phyloP scores from a whole-genome alignment of 2,797 vertebrate genomes.

The Muscicapa striata region DNA sequence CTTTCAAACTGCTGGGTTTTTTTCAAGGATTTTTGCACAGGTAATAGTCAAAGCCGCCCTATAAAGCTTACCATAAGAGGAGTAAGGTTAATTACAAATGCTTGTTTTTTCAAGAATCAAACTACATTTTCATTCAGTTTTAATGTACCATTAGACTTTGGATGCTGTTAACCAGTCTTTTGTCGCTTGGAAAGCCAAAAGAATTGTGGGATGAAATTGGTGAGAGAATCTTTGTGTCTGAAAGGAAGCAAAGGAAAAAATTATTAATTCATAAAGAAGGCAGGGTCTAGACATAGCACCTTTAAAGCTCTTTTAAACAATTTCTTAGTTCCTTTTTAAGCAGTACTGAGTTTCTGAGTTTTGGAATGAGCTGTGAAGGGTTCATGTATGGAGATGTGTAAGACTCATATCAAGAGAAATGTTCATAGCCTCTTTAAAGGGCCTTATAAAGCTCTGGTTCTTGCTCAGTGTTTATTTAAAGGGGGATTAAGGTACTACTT shows the following conservation, averaged over 20 bases:
- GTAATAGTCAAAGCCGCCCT: not conserved
- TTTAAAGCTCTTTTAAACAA: not conserved
- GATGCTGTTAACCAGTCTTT: not conserved
- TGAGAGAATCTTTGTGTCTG: not conserved
- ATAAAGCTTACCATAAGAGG: accelerated
- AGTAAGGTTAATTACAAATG: not conserved
- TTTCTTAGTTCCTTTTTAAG: not conserved
- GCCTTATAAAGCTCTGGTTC: not conserved
- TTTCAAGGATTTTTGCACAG: not conserved
- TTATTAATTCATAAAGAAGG: not conserved
- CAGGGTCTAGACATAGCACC: accelerated
- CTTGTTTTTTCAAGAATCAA: not conserved
- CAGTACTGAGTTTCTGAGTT: not conserved
- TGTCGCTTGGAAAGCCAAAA: not conserved
- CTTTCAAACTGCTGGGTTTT: not conserved
- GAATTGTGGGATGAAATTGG: not conserved
- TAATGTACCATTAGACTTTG: not conserved
- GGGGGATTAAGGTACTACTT: not conserved
- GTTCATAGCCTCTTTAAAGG: not conserved
- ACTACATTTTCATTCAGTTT: not conserved
- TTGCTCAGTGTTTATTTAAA: not conserved
- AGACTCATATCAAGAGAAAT: not conserved
- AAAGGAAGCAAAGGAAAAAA: not conserved
- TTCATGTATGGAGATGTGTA: not conserved
- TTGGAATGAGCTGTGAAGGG: not conserved